phyloP scores from a whole-genome alignment of 2,797 vertebrate species.

The Poecilia gillii region DNA sequence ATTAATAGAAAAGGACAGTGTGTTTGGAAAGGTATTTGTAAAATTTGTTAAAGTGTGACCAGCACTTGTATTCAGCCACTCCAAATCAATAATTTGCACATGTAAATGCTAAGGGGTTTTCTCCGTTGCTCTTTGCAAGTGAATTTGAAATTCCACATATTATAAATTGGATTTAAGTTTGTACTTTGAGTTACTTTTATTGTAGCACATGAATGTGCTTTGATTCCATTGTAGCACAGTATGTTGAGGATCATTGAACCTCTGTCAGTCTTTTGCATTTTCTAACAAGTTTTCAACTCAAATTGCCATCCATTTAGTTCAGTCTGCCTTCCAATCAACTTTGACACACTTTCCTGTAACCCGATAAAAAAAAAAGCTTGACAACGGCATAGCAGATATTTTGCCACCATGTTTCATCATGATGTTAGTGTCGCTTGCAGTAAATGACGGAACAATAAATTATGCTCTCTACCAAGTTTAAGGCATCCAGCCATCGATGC shows the following conservation, averaged over 20 bases:
- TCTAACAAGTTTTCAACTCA: background rate
- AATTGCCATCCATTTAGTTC: background rate
- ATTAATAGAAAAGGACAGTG: background rate
- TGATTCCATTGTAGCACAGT: background rate
- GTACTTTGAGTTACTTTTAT: background rate
- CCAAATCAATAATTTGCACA: background rate
- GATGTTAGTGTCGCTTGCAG: background rate
- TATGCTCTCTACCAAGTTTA: background rate
- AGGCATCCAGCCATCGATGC: background rate
- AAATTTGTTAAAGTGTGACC: no score
- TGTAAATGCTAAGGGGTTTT: background rate
- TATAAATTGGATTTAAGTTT: background rate
- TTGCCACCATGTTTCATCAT: background rate
- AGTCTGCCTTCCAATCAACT: background rate
- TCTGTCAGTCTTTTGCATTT: background rate
- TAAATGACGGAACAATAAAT: background rate
- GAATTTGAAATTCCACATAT: background rate
- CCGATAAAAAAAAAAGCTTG: background rate
- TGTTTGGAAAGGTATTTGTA: background rate
- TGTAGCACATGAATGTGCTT: background rate
- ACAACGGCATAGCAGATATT: background rate
- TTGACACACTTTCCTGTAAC: background rate
- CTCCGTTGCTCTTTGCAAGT: background rate
- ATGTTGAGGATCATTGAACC: background rate
- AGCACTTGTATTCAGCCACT: no score